Base-by-base conservation (phyloP, 2,113 vertebrate genomes). In the Pterocles orientalis region DNA sequence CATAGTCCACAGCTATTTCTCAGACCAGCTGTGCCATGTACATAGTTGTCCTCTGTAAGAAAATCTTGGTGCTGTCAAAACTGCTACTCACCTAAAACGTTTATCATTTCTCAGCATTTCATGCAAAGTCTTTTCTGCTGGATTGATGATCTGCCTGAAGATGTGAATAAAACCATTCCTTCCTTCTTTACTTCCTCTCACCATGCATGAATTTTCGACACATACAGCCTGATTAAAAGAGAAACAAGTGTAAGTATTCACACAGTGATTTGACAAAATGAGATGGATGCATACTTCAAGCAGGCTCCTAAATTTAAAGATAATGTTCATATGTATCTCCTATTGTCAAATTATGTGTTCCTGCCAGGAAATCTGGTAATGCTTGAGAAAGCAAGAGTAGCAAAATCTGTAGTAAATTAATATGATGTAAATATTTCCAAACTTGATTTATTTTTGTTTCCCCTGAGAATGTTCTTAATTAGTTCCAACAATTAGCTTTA, bases 171-270 rank as follows among this genome's bases (percentile, higher is more conserved):
- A 99, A 5, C 99, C 99, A 12, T 99, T 99, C 87, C 98, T 98
- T 90, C 99, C 99, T 94, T 99, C 99, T 96, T 99, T 99, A 87
- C 99, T 99, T 95, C 99, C 99, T 96, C 99, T 98, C 60, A 99
- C 82, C 98, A 99, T 98, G 95, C 99, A 99, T 57, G 99, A 98
- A 89, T 99, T 99, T 97, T 99, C 99, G 92, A 99, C 95, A 97
- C 99, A 99, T 84, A 99, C 98, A 82, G 99, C 98, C 99, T 99
- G 94, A 77, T 58, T 91, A 94, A 71, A 96, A 91, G 54, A 88
- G 10, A 96, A 93, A 73, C 1, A 60, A 48, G 3, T 10, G 45
- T 20, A 68, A 12, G 3, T 82, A 17, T 64, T 86, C 16, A 75
- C 8, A 56, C 21, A 61, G 4, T 29, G 10, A 47, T 58, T 43